Evolutionary conservation across 2,797 vertebrate species (phyloP), one percentile per base, ranked within the genome.

Genomic region (Vespertilio murinus): DNA sequence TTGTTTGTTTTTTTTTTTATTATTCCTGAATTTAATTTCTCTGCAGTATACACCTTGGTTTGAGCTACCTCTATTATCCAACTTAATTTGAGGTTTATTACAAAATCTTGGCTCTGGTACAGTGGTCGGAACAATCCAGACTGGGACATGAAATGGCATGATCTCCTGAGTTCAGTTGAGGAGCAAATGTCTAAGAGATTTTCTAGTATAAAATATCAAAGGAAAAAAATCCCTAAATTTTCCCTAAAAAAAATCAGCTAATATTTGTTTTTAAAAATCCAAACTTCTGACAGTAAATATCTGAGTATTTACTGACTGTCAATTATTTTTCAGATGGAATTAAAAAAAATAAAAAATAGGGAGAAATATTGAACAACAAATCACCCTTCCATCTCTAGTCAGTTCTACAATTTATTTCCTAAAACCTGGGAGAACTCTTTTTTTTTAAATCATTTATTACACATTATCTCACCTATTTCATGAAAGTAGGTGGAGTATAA

Each of bases 251-350:
- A 86, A 93, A 16, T 10, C 54, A 33, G 70, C 11, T 38, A 77
- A 65, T 69, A 52, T 54, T 75, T 79, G 30, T 86, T 93, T 81
- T 93, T 64, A 9, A 87, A 83, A 88, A 93, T n/a, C 6, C 25
- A n/a, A 40, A 74, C 56, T 64, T 83, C 23, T 49, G 65, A 52
- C 5, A 59, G 64, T 49, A 75, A 65, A 9, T 71, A 33, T n/a
- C 8, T 49, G 40, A 89, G 5, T 59, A 81, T 78, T 82, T 71
- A 25, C 22, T 65, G 33, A 47, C 38, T 71, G 30, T 6, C 54
- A 54, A 33, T 93, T 70, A 52, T 70, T 82, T 94, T 84, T 4
- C 35, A 88, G 23, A 20, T 18, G 69, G 13, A 25, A 79, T 64
- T 79, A 35, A 25, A 20, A 74, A 49, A 49, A n/a, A 49, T 22